Conservation (phyloP, 2,888 invertebrate genomes). For the Luperina testacea region DNA sequence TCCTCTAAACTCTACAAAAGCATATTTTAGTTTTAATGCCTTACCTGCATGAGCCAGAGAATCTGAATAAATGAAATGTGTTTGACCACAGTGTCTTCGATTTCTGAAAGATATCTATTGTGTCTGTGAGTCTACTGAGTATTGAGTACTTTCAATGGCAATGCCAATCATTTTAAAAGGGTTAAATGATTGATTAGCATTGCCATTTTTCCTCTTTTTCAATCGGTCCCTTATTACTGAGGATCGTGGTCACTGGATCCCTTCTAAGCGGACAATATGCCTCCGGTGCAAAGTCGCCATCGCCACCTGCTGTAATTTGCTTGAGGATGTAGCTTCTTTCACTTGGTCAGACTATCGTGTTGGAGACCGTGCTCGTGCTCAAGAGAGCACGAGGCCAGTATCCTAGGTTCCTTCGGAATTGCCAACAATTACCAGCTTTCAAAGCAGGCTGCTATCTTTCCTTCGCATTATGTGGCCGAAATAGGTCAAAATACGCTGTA, state of each 20-base stretch:
- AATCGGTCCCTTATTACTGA: background rate
- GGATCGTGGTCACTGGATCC: background rate
- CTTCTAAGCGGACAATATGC: too few species aligned
- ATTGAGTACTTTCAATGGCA: background rate
- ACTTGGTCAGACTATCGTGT: background rate
- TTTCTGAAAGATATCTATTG: background rate
- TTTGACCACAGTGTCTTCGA: background rate
- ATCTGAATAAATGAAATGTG: background rate
- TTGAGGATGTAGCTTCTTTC: background rate
- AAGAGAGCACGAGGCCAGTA: too few species aligned
- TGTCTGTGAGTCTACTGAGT: background rate
- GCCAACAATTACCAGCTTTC: background rate
- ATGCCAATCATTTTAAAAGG: background rate
- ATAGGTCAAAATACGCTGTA: too few species aligned
- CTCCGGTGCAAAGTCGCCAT: background rate
- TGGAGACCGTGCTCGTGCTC: too few species aligned
- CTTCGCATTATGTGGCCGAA: too few species aligned
- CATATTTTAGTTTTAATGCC: slow-evolving; percentile 24
- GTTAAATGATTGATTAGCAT: background rate
- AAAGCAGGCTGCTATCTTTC: background rate
- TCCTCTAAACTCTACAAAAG: slow-evolving; percentile 27
- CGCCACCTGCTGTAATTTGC: background rate
- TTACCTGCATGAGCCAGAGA: background rate
- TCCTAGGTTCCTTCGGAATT: background rate
- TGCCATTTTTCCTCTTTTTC: background rate